A percentile compares a stretch with the other conserved stretches of the same genome.
phyloP scores from a whole-genome alignment of 2,797 vertebrate species.

The Coracias cyanogaster region DNA sequence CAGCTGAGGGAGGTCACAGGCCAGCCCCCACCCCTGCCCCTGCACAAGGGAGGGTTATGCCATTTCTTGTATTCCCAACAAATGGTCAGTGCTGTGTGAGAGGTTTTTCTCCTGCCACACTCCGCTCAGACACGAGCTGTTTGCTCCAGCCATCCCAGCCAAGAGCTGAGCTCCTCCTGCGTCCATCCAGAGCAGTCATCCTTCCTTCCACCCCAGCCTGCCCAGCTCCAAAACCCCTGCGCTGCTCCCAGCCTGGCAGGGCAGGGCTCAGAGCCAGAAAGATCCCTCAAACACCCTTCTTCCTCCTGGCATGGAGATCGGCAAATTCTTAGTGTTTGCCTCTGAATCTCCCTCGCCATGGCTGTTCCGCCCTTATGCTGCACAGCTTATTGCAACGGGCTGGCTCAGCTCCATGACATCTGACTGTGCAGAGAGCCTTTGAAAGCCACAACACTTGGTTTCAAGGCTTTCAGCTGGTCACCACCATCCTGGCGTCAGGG shows the following conservation, averaged over 20 bases:
- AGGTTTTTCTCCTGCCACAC: background rate
- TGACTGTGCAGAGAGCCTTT: background rate
- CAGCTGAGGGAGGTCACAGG: background rate
- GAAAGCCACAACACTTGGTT: background rate
- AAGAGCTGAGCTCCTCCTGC: background rate
- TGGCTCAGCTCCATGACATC: background rate
- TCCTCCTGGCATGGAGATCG: rapidly evolving
- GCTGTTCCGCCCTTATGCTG: background rate
- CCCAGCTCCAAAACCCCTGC: background rate
- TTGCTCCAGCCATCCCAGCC: background rate
- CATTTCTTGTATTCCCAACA: background rate
- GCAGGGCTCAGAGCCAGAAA: background rate
- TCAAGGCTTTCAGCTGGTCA: background rate
- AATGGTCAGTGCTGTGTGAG: rapidly evolving
- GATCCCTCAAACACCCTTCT: background rate
- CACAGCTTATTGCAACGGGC: rapidly evolving
- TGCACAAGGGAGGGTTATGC: background rate
- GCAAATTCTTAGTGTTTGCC: background rate
- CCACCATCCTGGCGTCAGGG: background rate
- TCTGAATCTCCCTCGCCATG: rapidly evolving
- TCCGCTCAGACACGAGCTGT: rapidly evolving
- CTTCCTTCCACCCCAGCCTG: background rate
- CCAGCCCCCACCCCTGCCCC: background rate
- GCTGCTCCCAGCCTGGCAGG: background rate
- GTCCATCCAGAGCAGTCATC: background rate